A percentile compares a stretch with the other conserved stretches of the same genome.
Conservation (phyloP, 2,888 invertebrate species). For the Ormyrus pomaceus region DNA sequence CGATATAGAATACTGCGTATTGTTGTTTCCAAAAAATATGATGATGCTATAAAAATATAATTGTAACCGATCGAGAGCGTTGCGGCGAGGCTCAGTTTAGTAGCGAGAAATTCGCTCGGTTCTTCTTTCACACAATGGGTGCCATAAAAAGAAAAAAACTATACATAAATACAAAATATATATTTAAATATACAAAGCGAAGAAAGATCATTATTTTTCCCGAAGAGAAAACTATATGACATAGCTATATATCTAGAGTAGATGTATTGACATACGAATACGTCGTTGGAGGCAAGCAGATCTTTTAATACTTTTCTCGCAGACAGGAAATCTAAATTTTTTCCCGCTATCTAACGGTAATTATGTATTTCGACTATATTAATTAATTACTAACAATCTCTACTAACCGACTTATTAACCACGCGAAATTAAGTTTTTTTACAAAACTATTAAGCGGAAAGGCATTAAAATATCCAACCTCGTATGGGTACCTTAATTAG, state of each 20-base stretch:
- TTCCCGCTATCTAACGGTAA: constrained; percentile 1
- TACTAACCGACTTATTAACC: not conserved
- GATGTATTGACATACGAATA: not conserved
- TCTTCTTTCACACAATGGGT: constrained; percentile 7
- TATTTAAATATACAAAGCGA: constrained; percentile 1
- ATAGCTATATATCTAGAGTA: constrained; percentile 34
- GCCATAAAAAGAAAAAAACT: constrained; percentile 1
- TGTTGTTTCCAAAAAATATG: constrained; percentile 41
- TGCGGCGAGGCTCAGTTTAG: constrained; percentile 29
- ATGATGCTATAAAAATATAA: too few relatives aligned
- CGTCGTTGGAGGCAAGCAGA: constrained; percentile 26
- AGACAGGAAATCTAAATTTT: not conserved
- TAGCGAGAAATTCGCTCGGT: constrained; percentile 31
- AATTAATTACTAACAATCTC: constrained; percentile 5
- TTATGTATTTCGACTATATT: constrained; percentile 6
- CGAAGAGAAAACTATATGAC: not conserved
- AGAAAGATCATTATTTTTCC: constrained; percentile 38
- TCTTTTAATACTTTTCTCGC: constrained; percentile 41
- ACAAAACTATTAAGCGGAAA: constrained; percentile 14
- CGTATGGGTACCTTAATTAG: constrained; percentile 35
- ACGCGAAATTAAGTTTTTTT: not conserved
- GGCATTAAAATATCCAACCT: constrained; percentile 37
- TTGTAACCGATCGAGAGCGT: constrained; percentile 37
- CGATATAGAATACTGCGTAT: constrained; percentile 47
- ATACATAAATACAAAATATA: constrained; percentile 18